Evolutionary conservation across 1,140 invertebrate species (phyloP).

Genomic region (Drosophila simulans): DNA sequence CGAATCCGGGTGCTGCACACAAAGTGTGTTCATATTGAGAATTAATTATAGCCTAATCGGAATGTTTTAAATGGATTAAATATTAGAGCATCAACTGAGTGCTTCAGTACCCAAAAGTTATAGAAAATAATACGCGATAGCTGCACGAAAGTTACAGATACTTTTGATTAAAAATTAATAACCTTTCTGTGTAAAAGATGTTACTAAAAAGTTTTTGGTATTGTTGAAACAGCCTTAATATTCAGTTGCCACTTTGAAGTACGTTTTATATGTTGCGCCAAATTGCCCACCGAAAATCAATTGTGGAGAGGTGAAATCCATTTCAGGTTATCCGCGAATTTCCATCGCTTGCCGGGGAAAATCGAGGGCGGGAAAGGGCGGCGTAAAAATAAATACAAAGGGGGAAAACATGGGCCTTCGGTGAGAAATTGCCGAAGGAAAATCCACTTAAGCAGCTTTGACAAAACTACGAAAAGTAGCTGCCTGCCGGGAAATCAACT

Average conservation of each 20-base stretch:
- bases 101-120: too few relatives aligned
- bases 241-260: background rate
- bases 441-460: conserved; percentile 80
- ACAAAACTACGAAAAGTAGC: conserved; percentile 67
- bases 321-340: conserved; percentile 84
- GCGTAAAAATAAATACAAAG: conserved; percentile 77
- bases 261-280: conserved; percentile 16
- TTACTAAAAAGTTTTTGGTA: too few relatives aligned
- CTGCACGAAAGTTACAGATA: too few relatives aligned
- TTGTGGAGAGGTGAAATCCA: conserved; percentile 80
- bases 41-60: too few relatives aligned
- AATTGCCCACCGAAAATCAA: conserved; percentile 84
- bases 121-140: too few relatives aligned
- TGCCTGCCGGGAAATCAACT: conserved; percentile 5
- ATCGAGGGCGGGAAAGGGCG: background rate
- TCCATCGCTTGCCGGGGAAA: conserved; percentile 64
- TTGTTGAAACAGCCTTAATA: background rate
- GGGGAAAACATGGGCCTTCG: conserved; percentile 47
- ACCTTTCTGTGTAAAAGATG: too few relatives aligned
- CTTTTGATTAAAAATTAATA: too few relatives aligned
- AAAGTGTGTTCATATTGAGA: too few relatives aligned
- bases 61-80: too few relatives aligned
- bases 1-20: too few relatives aligned
- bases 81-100: too few relatives aligned
- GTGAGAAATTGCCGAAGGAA: conserved; percentile 56